phyloP scores from a whole-genome alignment of 2,113 vertebrate genomes.

The Hemiprocne comata region DNA sequence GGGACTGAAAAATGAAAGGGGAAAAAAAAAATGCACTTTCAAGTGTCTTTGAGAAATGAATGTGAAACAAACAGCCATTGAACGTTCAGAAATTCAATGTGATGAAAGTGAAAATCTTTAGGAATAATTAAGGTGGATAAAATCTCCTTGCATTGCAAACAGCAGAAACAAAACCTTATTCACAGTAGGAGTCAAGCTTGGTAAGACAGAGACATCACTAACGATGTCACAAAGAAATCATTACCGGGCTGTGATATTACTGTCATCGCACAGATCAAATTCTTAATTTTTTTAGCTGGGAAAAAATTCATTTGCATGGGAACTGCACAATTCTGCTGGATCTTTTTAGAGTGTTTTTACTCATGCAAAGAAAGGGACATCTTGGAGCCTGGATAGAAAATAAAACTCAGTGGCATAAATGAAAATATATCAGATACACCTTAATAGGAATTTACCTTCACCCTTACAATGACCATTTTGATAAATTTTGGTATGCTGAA shows the following conservation, averaged over 20 bases:
- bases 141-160: constrained; percentile 19
- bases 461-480: background rate
- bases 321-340: background rate
- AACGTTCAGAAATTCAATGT: constrained; percentile 53
- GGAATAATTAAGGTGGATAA: constrained; percentile 41
- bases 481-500: background rate
- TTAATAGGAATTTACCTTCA: background rate
- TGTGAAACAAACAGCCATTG: constrained; percentile 14
- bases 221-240: background rate
- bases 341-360: background rate
- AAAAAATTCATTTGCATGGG: background rate
- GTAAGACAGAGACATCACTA: background rate
- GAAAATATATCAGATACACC: background rate
- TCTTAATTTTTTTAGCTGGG: background rate
- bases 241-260: background rate
- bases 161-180: constrained; percentile 37
- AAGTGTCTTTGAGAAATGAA: constrained; percentile 28
- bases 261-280: background rate
- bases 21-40: constrained; percentile 30
- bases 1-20: constrained; percentile 23
- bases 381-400: background rate
- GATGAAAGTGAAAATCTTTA: constrained; percentile 57
- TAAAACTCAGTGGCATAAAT: background rate
- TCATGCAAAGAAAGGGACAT: background rate
- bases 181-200: background rate